A percentile compares a stretch with the other conserved stretches of the same genome.
phyloP scores from a whole-genome alignment of 2,797 vertebrate species.

The Pogonophryne albipinna region DNA sequence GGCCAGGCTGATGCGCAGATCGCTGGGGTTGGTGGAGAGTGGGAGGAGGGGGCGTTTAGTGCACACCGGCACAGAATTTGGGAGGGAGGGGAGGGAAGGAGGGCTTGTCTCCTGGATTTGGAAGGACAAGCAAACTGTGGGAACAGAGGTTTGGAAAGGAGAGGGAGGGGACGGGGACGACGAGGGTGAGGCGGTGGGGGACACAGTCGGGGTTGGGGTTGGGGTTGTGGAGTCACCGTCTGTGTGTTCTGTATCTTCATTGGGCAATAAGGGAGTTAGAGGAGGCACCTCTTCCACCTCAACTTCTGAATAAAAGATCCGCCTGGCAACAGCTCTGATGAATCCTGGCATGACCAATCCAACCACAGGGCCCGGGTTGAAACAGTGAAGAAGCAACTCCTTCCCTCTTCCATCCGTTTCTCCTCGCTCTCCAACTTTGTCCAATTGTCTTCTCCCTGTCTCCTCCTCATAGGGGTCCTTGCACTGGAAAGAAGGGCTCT shows the following conservation, averaged over 20 bases:
- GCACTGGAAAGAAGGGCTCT: slow-evolving; percentile 98
- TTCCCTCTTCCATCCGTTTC: slow-evolving; percentile 53
- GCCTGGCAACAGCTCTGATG: slow-evolving; percentile 93
- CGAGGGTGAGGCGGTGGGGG: slow-evolving; percentile 77
- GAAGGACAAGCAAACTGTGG: slow-evolving; percentile 79
- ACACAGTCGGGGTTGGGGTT: slow-evolving; percentile 72
- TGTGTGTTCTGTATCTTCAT: slow-evolving; percentile 82
- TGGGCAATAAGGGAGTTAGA: slow-evolving; percentile 84
- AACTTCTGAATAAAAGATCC: slow-evolving; percentile 92
- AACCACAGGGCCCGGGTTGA: slow-evolving; percentile 94
- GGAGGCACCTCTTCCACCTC: slow-evolving; percentile 92
- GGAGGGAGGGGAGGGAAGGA: slow-evolving; percentile 56
- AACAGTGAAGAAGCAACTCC: slow-evolving; percentile 92
- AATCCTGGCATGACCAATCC: slow-evolving; percentile 95
- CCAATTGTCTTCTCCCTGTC: slow-evolving; percentile 63
- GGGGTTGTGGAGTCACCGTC: slow-evolving; percentile 76
- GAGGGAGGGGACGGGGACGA: slow-evolving; percentile 86
- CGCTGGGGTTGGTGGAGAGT: slow-evolving; percentile 90
- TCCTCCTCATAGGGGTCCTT: slow-evolving; percentile 92
- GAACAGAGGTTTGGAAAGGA: slow-evolving; percentile 64
- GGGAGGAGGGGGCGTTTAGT: slow-evolving; percentile 82
- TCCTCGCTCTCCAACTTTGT: slow-evolving; percentile 47
- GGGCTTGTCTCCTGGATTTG: slow-evolving; percentile 86
- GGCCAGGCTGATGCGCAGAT: slow-evolving; percentile 93
- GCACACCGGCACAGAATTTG: slow-evolving; percentile 83